Evolutionary conservation across 1,140 invertebrate species (phyloP), one percentile per base, ranked within the genome.

Genomic region (Meteorus sp.): DNA sequence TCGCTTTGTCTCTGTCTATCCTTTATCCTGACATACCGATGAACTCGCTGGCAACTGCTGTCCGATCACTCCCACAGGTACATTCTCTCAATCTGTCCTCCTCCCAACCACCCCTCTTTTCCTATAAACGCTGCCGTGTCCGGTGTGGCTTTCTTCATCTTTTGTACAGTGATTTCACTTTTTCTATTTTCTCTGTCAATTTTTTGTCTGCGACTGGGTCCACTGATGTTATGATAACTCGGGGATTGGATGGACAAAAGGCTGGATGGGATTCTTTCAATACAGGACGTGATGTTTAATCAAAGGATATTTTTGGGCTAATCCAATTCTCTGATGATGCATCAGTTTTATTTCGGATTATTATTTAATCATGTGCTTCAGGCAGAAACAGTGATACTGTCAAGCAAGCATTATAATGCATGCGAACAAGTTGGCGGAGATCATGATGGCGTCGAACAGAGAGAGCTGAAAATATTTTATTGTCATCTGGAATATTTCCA

Each of bases 61-160:
- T 31, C 45, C 31, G 50, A 52, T 59, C 56, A 44, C 62, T 48
- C 45, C 53, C 48, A n/a, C 33, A 39, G 59, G 55, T 63, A 48
- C 47, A 19, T 45, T 48, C 48, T 31, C 50, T 43, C 41, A n/a
- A 19, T 15, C n/a, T n/a, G 23, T 60, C 23, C 62, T 67, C 65
- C 47, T 63, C 54, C 56, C 63, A 51, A 41, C 55, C 61, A 63
- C 61, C 55, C 62, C 53, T 56, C 55, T 56, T 61, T 69, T 58
- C 58, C 43, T 64, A 56, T 56, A 56, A 56, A 35, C 59, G 63
- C 48, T 41, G 37, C 39, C 52, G 44, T 56, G 44, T 51, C 39
- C 53, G 27, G 48, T 52, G 33, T n/a, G n/a, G n/a, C 31, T 55
- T 55, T 27, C 44, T 60, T 20, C 41, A 58, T 54, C 51, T 50